Evolutionary conservation across 92 coral and sea anemone species (phyloP).

Genomic region (Desmophyllum pertusum): DNA sequence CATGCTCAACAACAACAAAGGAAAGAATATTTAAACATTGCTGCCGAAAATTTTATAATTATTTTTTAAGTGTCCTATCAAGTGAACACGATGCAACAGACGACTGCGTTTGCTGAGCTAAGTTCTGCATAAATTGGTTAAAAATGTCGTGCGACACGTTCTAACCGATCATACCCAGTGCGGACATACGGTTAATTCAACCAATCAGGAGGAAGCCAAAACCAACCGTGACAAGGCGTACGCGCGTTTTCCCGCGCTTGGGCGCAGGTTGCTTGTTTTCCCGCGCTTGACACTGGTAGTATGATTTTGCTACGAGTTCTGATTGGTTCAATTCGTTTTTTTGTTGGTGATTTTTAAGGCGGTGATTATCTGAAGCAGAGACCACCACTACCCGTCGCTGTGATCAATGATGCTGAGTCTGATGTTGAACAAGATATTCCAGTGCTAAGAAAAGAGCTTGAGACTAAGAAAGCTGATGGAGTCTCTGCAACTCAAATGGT

Average conservation of each 20-base stretch:
- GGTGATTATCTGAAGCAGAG: background rate
- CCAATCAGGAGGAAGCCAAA: too few species aligned
- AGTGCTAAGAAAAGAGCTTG: background rate
- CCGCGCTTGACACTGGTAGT: background rate
- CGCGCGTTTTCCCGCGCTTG: too few species aligned
- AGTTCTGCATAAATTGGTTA: too few species aligned
- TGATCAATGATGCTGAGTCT: background rate
- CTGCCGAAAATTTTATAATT: background rate
- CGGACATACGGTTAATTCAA: too few species aligned
- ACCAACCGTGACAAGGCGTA: too few species aligned
- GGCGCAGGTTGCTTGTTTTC: background rate
- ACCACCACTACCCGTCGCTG: background rate
- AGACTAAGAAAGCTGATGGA: background rate
- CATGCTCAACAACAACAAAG: background rate
- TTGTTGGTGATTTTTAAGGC: background rate
- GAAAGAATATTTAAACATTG: background rate
- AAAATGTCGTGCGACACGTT: too few species aligned
- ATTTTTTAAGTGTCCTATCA: too few species aligned
- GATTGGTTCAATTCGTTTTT: too few species aligned
- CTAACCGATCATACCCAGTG: too few species aligned
- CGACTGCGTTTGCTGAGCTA: too few species aligned
- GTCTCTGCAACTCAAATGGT: background rate
- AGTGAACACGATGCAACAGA: too few species aligned
- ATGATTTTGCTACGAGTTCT: too few species aligned
- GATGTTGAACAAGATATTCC: background rate